Base-by-base conservation (phyloP, 1,140 invertebrate species). In the Maconellicoccus hirsutus region DNA sequence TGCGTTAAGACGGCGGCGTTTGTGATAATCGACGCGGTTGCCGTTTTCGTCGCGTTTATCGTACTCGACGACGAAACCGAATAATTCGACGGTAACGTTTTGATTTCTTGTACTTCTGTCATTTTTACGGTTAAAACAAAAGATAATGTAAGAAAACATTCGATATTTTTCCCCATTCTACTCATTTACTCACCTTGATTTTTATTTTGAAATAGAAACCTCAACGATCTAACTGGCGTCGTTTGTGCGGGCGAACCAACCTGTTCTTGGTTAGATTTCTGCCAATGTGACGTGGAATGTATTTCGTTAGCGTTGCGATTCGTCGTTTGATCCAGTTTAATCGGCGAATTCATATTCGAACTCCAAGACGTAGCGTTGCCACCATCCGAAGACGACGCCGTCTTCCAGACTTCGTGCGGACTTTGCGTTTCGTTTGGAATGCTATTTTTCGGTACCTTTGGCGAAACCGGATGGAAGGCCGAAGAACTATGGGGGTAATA, bases 391-490 rank as follows among this genome's bases (percentile, higher is more conserved):
- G 29, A 6, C 42, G 42, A 52, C 3, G 61, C 22, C 21, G 61
- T 25, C 16, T 66, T 10, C 61, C 61, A 66, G 4, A 66, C 19
- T 66, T 66, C 61, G 25, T 23, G 61, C 21, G 61, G 25, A 25
- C 61, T 66, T 10, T 66, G 61, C 6, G 26, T 42, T 59, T 39
- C 39, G 19, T 8, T 10, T 26, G 42, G 33, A 6, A 33, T 33
- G 16, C 4, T 2, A 23, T 33, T 39, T 22, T 70, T 70, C 26
- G 23, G 26, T 8, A 70, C 80, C 79, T 85, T 85, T 0, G 85
- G 84, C 21, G 84, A 86, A 52, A 83, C 80, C 4, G 91, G 90
- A 80, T 93, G 91, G 80, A 93, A 93, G 75, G 87, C 88, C 74
- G 87, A 87, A 71, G 90, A 84, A 63, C 89, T 89, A 76, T 86